Base-by-base conservation (phyloP, 2,888 invertebrate species). In the Emmelina monodactyla region DNA sequence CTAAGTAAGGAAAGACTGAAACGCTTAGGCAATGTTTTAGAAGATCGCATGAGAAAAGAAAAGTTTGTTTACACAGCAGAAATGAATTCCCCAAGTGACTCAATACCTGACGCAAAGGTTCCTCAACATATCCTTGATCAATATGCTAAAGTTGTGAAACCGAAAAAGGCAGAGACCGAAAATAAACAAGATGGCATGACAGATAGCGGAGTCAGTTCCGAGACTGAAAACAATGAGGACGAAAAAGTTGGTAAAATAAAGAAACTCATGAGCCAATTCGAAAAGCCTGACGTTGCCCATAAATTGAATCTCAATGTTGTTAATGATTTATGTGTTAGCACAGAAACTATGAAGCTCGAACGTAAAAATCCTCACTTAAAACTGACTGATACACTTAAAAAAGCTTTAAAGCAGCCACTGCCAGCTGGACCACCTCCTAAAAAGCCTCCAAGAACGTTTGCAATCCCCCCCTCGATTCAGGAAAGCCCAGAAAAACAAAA, bases 401-500 rank as follows among this genome's bases (percentile, higher is more conserved):
- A 83, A 41, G 87, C 86, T 12, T 62, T 88, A 30, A 85, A 84
- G 52, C 84, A 86, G 44, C 88, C 88, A 0, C 51, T 89, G 32
- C 89, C 89, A 0, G 41, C 63, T 2, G 89, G 88, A 0, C 88
- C 89, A 3, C 88, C 90, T 0, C 91, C 90, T 0, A 85, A 86
- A 49, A 90, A 91, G 55, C 90, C 91, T 1, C 91, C 90, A 0
- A 63, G 90, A 42, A 84, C 83, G 1, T 87, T 88, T 48, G 68
- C 70, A 22, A 13, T 29, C 3, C 70, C 44, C 14, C 45, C 58
- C 0, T 49, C 66, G 1, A 57, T 53, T 6, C 49, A 49, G 3
- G 63, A 62, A 50, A 51, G 41, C 11, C 47, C 49, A 7, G 62
- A 64, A 31, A 62, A 61, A 45, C 58, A 61, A 13, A 66, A 63